Evolutionary conservation across 1,140 invertebrate genomes (phyloP).

Genomic region (Trypoxylus dichotomus): DNA sequence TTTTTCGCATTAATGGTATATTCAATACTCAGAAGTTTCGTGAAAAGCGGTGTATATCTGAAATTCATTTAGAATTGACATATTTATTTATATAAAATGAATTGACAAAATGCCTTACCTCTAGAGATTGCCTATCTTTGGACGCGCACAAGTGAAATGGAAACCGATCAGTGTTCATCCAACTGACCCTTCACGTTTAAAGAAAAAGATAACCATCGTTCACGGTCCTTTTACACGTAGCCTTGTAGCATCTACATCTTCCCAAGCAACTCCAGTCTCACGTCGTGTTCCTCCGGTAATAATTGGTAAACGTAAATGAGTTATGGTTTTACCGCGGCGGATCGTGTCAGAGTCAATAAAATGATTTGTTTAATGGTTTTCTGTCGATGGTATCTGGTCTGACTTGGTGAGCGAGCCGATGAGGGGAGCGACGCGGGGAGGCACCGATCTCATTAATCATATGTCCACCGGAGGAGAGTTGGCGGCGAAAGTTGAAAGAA

Average conservation of each 20-base stretch:
- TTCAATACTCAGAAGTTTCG: no score
- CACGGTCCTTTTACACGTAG: background rate
- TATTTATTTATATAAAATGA: no score
- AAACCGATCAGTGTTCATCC: no score
- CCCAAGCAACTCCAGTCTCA: background rate
- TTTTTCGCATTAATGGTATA: no score
- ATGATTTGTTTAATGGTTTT: slow-evolving; percentile 30
- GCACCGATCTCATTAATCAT: slow-evolving; percentile 33
- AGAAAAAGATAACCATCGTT: no score
- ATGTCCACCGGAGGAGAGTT: slow-evolving; percentile 26
- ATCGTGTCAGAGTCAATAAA: slow-evolving; percentile 28
- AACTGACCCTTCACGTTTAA: no score
- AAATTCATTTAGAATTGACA: no score
- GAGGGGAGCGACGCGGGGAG: background rate
- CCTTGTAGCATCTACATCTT: background rate
- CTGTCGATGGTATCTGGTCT: slow-evolving; percentile 20
- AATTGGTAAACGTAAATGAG: slow-evolving; percentile 18
- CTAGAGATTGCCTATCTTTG: no score
- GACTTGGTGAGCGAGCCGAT: background rate
- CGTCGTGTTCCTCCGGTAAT: slow-evolving; percentile 2
- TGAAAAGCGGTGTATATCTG: no score
- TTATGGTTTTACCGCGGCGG: slow-evolving; percentile 16
- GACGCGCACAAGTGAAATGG: no score
- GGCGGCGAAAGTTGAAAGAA: slow-evolving; percentile 51
- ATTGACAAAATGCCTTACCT: no score